phyloP scores from a whole-genome alignment of 2,113 vertebrate genomes.

The Sula dactylatra region DNA sequence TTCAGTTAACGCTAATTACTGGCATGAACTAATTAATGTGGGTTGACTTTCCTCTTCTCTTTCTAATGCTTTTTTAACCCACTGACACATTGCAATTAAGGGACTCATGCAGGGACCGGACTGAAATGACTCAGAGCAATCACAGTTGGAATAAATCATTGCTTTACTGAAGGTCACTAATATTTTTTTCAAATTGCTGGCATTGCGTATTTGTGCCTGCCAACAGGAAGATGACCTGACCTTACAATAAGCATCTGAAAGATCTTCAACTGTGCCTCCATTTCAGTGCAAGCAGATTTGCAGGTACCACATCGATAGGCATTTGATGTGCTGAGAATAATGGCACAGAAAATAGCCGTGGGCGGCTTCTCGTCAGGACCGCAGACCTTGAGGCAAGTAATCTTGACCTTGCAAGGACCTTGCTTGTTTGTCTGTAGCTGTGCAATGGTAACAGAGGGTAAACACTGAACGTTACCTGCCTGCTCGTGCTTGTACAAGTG shows the following conservation, averaged over 20 bases:
- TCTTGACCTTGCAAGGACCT: neutral
- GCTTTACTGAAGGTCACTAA: neutral
- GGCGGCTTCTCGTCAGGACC: neutral
- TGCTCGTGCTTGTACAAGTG: accelerated
- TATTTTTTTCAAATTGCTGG: neutral
- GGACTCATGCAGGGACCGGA: neutral
- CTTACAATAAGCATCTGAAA: neutral
- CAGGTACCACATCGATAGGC: accelerated
- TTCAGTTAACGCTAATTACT: constrained; percentile 37
- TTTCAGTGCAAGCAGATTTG: accelerated
- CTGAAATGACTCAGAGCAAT: neutral
- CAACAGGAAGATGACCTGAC: neutral
- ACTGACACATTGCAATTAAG: constrained; percentile 28
- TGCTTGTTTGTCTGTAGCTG: neutral
- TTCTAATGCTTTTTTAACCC: neutral
- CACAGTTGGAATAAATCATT: neutral
- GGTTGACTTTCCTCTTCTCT: neutral
- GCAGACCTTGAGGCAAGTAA: neutral
- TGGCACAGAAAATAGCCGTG: neutral
- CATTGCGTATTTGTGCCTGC: neutral
- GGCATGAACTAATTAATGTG: constrained; percentile 30
- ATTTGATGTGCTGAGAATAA: too few relatives aligned
- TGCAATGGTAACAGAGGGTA: accelerated
- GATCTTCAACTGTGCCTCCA: accelerated
- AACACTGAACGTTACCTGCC: accelerated